Conservation (phyloP, 2,797 vertebrate species). For the Rhynchotus rufescens region DNA sequence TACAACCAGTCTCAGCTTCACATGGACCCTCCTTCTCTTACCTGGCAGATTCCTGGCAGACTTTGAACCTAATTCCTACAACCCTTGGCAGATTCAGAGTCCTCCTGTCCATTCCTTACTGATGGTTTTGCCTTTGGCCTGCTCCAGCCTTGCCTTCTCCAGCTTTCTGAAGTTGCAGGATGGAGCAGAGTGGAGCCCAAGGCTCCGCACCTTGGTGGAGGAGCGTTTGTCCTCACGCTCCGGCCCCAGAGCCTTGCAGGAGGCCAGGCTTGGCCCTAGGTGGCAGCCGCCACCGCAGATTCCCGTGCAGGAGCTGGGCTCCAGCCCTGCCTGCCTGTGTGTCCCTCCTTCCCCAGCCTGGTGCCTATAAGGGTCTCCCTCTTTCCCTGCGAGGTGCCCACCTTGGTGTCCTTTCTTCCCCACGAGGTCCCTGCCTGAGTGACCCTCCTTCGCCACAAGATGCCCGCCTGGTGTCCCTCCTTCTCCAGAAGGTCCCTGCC, state of each 20-base stretch:
- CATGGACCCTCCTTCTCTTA: background rate
- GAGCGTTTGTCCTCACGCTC: background rate
- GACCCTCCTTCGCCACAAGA: too few relatives aligned
- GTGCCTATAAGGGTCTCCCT: background rate
- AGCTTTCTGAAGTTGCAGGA: background rate
- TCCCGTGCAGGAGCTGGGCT: background rate
- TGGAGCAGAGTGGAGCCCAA: background rate
- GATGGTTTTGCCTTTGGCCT: background rate
- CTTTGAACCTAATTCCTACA: background rate
- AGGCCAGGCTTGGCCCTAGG: slow-evolving; percentile 15
- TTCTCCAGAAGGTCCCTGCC: too few relatives aligned
- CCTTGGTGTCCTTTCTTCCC: too few relatives aligned
- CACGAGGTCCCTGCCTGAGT: too few relatives aligned
- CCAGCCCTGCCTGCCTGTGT: background rate
- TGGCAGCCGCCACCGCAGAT: slow-evolving; percentile 43
- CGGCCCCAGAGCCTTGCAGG: background rate
- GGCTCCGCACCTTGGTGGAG: background rate
- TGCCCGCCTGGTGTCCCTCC: background rate
- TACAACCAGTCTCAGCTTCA: background rate
- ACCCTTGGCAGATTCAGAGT: background rate
- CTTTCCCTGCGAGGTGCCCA: too few relatives aligned
- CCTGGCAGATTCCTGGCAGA: background rate
- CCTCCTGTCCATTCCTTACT: background rate
- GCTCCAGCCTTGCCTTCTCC: background rate
- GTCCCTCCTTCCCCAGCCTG: too few relatives aligned